Evolutionary conservation across 2,888 invertebrate genomes (phyloP).

Genomic region (Nezara viridula): DNA sequence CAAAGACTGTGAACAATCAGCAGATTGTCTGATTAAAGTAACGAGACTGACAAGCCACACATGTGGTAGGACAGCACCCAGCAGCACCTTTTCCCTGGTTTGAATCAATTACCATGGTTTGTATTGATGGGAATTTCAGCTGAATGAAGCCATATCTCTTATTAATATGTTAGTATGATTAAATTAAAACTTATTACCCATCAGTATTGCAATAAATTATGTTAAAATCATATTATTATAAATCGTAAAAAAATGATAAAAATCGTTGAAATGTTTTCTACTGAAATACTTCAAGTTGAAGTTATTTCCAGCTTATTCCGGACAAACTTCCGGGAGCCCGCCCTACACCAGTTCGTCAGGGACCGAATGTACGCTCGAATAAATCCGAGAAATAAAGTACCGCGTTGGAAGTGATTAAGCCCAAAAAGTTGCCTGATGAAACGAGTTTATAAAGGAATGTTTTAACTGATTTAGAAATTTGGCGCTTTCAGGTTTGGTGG

Average conservation of each 20-base stretch:
- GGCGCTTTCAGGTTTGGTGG: background rate
- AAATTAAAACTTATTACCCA: no score
- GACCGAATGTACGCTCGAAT: background rate
- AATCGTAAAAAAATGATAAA: no score
- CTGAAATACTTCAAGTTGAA: background rate
- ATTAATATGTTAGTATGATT: background rate
- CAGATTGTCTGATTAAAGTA: no score
- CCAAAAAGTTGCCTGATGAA: background rate
- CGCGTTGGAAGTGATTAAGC: background rate
- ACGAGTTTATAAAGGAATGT: constrained; percentile 24
- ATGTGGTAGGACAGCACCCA: no score
- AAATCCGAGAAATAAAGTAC: background rate
- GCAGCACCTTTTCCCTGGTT: no score
- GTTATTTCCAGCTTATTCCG: background rate
- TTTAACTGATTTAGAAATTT: background rate
- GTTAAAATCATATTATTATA: background rate
- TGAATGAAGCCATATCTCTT: no score
- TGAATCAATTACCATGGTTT: no score
- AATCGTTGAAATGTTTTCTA: background rate
- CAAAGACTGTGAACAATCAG: no score
- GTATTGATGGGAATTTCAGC: no score
- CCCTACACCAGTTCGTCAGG: background rate
- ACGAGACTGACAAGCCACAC: no score
- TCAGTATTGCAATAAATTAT: background rate
- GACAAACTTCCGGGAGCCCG: background rate